A percentile compares a stretch with the other conserved stretches of the same genome.
Conservation (phyloP, 2,888 invertebrate genomes). For the Hanleya hanleyi region DNA sequence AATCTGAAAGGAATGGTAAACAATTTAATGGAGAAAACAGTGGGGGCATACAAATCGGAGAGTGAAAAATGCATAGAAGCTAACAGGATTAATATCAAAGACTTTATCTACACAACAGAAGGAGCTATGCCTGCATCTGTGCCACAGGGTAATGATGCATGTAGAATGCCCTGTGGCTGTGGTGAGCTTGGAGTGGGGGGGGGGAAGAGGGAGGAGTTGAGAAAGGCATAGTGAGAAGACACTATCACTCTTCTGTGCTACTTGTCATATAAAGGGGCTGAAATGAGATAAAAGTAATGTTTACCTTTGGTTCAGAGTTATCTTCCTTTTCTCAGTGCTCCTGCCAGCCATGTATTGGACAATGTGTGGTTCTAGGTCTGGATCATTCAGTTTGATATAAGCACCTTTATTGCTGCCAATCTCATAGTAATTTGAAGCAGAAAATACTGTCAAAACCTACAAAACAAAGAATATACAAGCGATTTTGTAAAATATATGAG, state of each 20-base stretch:
- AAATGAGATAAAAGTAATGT: conserved; percentile 9
- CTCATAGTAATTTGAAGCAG: conserved; percentile 98
- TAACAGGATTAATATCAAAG: too few relatives aligned
- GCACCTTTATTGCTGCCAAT: conserved; percentile 94
- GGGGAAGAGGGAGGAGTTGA: background rate
- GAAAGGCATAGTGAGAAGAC: conserved; percentile 13
- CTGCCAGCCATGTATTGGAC: conserved; percentile 83
- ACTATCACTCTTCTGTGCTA: background rate
- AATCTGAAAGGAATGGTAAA: too few relatives aligned
- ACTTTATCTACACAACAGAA: too few relatives aligned
- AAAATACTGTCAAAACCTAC: conserved; percentile 94
- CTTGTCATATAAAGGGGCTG: background rate
- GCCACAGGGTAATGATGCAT: too few relatives aligned
- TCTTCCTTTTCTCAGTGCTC: conserved; percentile 46
- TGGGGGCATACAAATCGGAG: too few relatives aligned
- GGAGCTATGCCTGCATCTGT: too few relatives aligned
- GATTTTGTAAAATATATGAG: background rate
- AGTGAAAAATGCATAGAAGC: too few relatives aligned
- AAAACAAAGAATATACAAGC: background rate
- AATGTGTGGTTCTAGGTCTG: conserved; percentile 81
- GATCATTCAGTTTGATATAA: conserved; percentile 81
- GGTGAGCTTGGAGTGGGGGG: too few relatives aligned
- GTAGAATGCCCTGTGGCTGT: too few relatives aligned
- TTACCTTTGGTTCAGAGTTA: conserved; percentile 73
- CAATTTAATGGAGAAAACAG: too few relatives aligned